A percentile compares a stretch with the other conserved stretches of the same genome.
Conservation (phyloP, 2,113 vertebrate species). For the Saiga tatarica region DNA sequence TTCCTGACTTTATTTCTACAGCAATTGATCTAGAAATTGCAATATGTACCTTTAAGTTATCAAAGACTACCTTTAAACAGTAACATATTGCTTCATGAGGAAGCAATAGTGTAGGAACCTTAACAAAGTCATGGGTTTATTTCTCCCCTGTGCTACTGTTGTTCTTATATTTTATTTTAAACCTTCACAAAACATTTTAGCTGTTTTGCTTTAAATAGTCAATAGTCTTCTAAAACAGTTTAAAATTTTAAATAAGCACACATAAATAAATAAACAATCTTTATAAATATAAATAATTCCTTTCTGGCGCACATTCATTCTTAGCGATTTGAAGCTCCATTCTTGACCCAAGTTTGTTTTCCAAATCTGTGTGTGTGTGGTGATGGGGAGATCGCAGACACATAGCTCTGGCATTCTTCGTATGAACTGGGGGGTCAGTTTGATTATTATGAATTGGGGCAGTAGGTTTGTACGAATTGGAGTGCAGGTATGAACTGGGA, state of each 20-base stretch:
- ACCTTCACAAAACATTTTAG: neutral
- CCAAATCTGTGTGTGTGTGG: neutral
- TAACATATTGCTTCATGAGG: neutral
- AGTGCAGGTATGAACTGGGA: neutral
- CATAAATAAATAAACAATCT: neutral
- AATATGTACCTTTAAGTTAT: neutral
- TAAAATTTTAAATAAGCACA: neutral
- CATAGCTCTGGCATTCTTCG: neutral
- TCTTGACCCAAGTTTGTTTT: neutral
- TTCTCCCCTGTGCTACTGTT: neutral
- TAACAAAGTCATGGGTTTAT: neutral
- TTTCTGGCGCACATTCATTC: neutral
- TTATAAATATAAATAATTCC: neutral
- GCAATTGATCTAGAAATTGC: neutral
- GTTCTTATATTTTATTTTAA: neutral
- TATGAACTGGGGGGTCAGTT: neutral
- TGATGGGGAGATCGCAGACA: neutral
- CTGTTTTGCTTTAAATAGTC: neutral
- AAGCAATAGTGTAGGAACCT: neutral
- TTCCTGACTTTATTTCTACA: neutral
- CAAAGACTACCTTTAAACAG: neutral
- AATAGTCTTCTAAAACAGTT: neutral
- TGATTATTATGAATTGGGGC: neutral
- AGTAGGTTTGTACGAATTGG: neutral
- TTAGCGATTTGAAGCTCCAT: neutral